Evolutionary conservation across 2,797 vertebrate genomes (phyloP), one percentile per base, ranked within the genome.

Genomic region (Petrocephalus sullivani): DNA sequence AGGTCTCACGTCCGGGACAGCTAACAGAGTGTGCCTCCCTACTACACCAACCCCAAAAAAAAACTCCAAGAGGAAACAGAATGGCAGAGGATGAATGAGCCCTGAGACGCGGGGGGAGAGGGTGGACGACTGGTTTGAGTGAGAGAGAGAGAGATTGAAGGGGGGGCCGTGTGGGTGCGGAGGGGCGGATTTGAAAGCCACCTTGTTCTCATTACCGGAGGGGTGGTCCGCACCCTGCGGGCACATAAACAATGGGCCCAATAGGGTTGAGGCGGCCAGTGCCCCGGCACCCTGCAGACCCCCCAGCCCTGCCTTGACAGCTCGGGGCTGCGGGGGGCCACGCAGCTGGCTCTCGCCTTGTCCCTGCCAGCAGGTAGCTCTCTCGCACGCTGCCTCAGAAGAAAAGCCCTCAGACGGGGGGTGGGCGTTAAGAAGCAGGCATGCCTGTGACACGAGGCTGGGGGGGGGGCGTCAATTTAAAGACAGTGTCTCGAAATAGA

Each of bases 1-100:
- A 95, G 95, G 94, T n/a, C 41, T 95, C 95, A 95, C 95, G 95
- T 95, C 95, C 94, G 93, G 93, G 93, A 93, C 93, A 93, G 93
- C 94, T 95, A 95, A 95, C 46, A 28, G 54, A 67, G 83, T 16
- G 28, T 10, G 28, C 4, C 54, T 54, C 21, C 60, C 60, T 23
- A n/a, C 51, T 12, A 53, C 5, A 28, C n/a, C 28, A 7, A 51
- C n/a, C 4, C 19, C 46, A 61, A 53, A 16, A 51, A 41, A 19
- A 21, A 14, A 1, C 4, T 14, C 1, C 14, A 61, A 57, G 23
- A 86, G 53, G 28, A 85, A 57, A 16, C 1, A 23, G 54, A 60
- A 60, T 57, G 54, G 49, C 8, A 6, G 37, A 60, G 28, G 28
- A 60, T 28, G 81, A 41, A 86, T 41, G 28, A 58, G 33, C 85